phyloP scores from a whole-genome alignment of 2,113 vertebrate species.

The Corythornis madagascariensis region DNA sequence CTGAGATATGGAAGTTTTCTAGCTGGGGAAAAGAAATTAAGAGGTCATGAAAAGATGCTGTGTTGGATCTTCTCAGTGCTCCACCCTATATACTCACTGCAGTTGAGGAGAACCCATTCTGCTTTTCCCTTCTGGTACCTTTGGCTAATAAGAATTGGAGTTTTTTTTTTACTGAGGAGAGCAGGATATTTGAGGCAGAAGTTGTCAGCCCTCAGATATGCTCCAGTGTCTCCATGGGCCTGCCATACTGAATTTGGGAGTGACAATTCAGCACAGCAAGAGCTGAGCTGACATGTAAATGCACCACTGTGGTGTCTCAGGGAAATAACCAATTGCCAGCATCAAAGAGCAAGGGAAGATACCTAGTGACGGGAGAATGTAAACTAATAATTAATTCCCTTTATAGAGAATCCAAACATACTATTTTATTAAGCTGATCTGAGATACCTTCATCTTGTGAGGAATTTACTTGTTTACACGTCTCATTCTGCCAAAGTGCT shows the following conservation, averaged over 20 bases:
- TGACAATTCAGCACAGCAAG: conserved; percentile 9
- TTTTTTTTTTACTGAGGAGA: neutral
- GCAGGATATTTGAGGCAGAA: neutral
- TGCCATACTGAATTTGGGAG: neutral
- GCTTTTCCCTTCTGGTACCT: neutral
- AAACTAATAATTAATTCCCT: conserved; percentile 70
- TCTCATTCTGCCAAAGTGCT: neutral
- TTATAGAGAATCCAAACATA: conserved; percentile 51
- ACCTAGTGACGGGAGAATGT: conserved; percentile 41
- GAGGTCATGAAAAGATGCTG: neutral
- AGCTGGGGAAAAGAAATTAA: neutral
- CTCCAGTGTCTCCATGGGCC: neutral
- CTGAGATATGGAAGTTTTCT: neutral
- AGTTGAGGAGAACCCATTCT: neutral
- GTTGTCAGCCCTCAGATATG: neutral
- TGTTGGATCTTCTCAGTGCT: neutral
- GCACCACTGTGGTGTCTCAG: conserved; percentile 8
- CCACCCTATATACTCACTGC: neutral
- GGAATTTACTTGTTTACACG: neutral
- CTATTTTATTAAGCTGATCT: conserved; percentile 37
- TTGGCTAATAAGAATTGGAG: neutral
- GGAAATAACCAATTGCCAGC: conserved; percentile 54
- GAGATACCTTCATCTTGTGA: conserved; percentile 40
- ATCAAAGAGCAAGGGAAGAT: conserved; percentile 50
- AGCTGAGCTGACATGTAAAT: conserved; percentile 15